phyloP scores from a whole-genome alignment of 2,888 invertebrate genomes.

The Aspidapion aeneum region DNA sequence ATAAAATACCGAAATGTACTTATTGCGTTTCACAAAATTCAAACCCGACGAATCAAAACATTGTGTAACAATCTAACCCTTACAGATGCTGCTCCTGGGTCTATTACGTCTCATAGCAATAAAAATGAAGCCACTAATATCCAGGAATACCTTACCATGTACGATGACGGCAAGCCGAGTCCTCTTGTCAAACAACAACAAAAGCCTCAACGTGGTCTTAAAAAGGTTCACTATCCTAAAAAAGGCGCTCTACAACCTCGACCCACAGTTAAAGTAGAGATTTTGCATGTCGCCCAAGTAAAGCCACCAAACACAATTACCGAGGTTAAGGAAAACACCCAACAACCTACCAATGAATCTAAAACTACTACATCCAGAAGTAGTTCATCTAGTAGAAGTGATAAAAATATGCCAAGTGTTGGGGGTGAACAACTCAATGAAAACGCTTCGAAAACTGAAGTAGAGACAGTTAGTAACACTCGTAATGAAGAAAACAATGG shows the following conservation, averaged over 20 bases:
- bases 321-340: background rate
- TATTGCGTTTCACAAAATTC: too few species aligned
- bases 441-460: background rate
- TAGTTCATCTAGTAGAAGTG: background rate
- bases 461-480: background rate
- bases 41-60: too few species aligned
- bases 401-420: background rate
- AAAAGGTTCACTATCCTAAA: background rate
- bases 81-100: too few species aligned
- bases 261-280: slow-evolving; percentile 20
- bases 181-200: slow-evolving; percentile 13
- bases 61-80: too few species aligned
- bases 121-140: slow-evolving; percentile 18
- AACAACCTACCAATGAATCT: background rate
- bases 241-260: slow-evolving; percentile 4
- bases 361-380: background rate
- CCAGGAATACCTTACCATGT: slow-evolving; percentile 19
- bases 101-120: too few species aligned
- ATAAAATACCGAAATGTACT: too few species aligned
- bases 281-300: background rate
- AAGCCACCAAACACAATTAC: too few species aligned
- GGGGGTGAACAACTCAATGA: background rate
- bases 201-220: background rate
- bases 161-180: slow-evolving; percentile 13
- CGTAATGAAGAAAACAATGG: background rate